Percentiles rank a stretch among this genome's conserved stretches.
phyloP scores from a whole-genome alignment of 2,888 invertebrate genomes.

The Acronicta psi region DNA sequence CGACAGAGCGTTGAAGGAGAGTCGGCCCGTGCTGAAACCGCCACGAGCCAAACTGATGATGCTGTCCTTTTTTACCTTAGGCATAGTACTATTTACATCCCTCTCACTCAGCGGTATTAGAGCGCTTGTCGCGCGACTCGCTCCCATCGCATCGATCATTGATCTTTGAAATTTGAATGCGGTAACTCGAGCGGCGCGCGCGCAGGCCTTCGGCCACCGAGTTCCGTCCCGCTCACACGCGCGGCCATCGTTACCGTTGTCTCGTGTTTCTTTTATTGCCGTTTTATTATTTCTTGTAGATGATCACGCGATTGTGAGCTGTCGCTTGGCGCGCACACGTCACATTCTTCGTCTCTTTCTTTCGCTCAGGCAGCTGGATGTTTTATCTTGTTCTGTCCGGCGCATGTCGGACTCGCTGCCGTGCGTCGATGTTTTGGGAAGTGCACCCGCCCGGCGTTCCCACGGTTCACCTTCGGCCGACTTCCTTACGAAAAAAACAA shows the following conservation, averaged over 20 bases:
- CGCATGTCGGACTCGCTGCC: constrained; percentile 87
- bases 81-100: constrained; percentile 54
- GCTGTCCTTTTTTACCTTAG: constrained; percentile 63
- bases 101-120: constrained; percentile 64
- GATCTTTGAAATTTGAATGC: constrained; percentile 88
- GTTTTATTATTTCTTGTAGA: constrained; percentile 90
- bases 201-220: constrained; percentile 77
- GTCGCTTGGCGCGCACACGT: constrained; percentile 89
- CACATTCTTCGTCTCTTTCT: constrained; percentile 73
- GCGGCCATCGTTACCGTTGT: constrained; percentile 78
- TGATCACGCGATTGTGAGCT: constrained; percentile 89
- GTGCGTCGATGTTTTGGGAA: constrained; percentile 90
- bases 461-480: constrained; percentile 89
- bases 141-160: constrained; percentile 87
- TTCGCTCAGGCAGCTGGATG: constrained; percentile 39
- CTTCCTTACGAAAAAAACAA: constrained; percentile 89
- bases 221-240: constrained; percentile 80
- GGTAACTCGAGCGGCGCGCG: constrained; percentile 87
- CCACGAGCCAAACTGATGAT: constrained; percentile 81
- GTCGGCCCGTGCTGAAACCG: constrained; percentile 71
- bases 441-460: constrained; percentile 89
- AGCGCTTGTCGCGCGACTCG: constrained; percentile 76
- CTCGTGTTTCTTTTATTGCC: constrained; percentile 88
- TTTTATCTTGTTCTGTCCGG: constrained; percentile 73
- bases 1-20: constrained; percentile 49